Percentiles rank a stretch among this genome's conserved stretches.
Evolutionary conservation across 2,113 vertebrate species (phyloP).

Genomic region (Carassius auratus): DNA sequence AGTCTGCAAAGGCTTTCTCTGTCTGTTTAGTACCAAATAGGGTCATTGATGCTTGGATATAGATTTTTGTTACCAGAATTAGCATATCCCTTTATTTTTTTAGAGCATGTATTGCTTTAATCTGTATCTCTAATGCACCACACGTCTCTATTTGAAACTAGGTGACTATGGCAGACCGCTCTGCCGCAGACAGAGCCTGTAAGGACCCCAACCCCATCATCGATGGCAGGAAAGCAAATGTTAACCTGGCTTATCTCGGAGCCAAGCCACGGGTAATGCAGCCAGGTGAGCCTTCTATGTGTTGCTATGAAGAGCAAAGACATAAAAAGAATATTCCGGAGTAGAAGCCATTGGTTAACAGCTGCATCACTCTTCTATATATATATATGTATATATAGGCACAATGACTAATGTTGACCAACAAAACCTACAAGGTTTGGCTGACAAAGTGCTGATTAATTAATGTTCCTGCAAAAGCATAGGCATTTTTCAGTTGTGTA

Average conservation of each 20-base stretch:
- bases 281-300: conserved; percentile 83
- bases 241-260: conserved; percentile 97
- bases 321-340: background rate
- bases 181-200: conserved; percentile 93
- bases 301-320: background rate
- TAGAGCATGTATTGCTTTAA: background rate
- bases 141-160: conserved; percentile 56
- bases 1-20: background rate
- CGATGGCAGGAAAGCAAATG: conserved; percentile 97
- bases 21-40: background rate
- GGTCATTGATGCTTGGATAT: background rate
- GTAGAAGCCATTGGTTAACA: background rate
- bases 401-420: background rate
- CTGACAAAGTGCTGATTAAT: background rate
- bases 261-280: conserved; percentile 98
- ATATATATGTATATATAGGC: background rate
- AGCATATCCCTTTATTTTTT: background rate
- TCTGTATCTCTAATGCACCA: background rate
- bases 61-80: background rate
- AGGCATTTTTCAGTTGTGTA: background rate
- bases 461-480: background rate
- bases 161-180: conserved; percentile 98
- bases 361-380: background rate
- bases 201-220: conserved; percentile 99
- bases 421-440: background rate